These are phyloP conservation scores for Listrodromus nycthemerus DNA, from an alignment of 2,888 invertebrate genomes.

Conservation along the genomic window DNA sequence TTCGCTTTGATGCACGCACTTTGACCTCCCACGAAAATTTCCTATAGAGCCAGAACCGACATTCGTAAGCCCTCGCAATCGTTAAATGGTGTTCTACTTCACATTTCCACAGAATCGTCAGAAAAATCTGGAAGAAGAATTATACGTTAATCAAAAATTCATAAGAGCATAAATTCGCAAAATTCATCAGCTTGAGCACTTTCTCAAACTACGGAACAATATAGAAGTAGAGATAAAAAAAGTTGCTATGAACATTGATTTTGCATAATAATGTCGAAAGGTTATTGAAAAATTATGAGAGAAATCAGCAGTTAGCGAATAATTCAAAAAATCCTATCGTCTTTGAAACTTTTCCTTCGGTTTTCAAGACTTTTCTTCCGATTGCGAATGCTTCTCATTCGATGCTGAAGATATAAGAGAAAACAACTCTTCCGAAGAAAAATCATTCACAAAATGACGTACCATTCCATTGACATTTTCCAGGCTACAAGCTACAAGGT, in stretches of 20 bases:
- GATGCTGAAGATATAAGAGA: background rate
- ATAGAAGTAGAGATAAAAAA: too few species aligned
- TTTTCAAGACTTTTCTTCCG: too few species aligned
- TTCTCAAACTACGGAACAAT: background rate
- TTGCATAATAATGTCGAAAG: background rate
- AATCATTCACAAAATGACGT: background rate
- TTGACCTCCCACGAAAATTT: background rate
- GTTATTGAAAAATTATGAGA: background rate
- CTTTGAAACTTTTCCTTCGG: background rate
- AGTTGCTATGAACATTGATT: background rate
- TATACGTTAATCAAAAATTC: background rate
- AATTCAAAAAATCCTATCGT: too few species aligned
- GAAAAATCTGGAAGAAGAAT: background rate
- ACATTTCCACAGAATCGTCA: background rate
- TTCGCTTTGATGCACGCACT: background rate
- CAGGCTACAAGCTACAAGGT: slow-evolving; percentile 89
- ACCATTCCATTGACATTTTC: too few species aligned
- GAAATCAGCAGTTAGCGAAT: background rate
- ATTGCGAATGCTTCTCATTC: too few species aligned
- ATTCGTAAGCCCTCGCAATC: background rate
- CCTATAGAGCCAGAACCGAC: slow-evolving; percentile 15
- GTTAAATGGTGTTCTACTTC: background rate
- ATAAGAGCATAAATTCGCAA: too few species aligned
- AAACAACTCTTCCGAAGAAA: background rate
- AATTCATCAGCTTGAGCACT: too few species aligned